These are phyloP conservation scores for Podarcis siculus DNA, from an alignment of 2,797 vertebrate genomes.

Conservation along the genomic window DNA sequence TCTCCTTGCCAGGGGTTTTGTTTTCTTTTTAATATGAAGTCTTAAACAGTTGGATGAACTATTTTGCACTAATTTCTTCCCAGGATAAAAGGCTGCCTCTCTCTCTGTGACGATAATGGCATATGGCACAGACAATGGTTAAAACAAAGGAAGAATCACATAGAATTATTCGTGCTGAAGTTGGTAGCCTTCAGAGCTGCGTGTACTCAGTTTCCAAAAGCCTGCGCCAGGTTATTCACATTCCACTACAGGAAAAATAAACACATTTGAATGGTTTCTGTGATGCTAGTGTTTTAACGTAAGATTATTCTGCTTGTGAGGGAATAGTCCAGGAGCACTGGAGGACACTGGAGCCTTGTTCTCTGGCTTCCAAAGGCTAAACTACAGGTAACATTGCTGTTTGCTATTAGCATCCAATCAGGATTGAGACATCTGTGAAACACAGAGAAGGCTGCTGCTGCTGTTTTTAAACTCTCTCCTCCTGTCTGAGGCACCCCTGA, in stretches of 20 bases:
- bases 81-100: background rate
- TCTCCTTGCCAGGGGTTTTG: slow-evolving; percentile 1
- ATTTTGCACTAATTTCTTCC: background rate
- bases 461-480: too few relatives aligned
- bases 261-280: too few relatives aligned
- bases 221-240: background rate
- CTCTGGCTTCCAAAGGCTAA: too few relatives aligned
- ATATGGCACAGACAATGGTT: background rate
- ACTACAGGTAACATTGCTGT: too few relatives aligned
- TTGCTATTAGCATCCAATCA: too few relatives aligned
- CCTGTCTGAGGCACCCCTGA: too few relatives aligned
- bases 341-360: too few relatives aligned
- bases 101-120: background rate
- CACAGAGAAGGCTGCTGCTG: too few relatives aligned
- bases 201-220: background rate
- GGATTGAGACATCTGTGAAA: too few relatives aligned
- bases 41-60: slow-evolving; percentile 3
- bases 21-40: background rate
- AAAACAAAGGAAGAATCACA: background rate
- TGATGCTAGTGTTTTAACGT: too few relatives aligned
- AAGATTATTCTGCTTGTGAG: too few relatives aligned
- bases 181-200: background rate
- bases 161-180: background rate
- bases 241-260: background rate
- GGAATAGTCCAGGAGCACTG: too few relatives aligned